A percentile compares a stretch with the other conserved stretches of the same genome.
Evolutionary conservation across 2,888 invertebrate species (phyloP).

Genomic region (Dysmachus trigonus): DNA sequence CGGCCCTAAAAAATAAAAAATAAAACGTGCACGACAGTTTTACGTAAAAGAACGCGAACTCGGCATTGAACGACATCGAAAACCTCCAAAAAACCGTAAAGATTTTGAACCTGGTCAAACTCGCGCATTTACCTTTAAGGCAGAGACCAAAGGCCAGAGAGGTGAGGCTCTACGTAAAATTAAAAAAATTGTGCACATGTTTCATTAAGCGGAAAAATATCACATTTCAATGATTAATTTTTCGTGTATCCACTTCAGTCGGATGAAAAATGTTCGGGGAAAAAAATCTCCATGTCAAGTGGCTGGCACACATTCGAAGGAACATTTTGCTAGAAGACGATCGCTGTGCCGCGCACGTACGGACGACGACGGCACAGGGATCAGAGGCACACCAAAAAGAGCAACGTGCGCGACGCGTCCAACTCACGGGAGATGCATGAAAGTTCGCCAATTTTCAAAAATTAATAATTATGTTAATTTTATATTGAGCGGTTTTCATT

Average conservation of each 20-base stretch:
- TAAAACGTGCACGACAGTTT: neutral
- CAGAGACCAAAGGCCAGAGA: conserved; percentile 19
- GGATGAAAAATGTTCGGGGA: conserved; percentile 31
- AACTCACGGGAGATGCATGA: neutral
- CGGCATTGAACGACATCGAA: conserved; percentile 32
- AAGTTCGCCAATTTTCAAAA: conserved; percentile 18
- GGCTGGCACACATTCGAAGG: conserved; percentile 25
- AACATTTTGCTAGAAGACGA: conserved; percentile 32
- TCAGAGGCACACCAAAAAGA: neutral
- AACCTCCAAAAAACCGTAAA: conserved; percentile 40
- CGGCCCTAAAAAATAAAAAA: neutral
- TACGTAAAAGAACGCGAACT: conserved; percentile 27
- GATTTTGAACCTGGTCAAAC: conserved; percentile 37
- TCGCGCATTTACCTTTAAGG: conserved; percentile 40
- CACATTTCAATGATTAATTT: conserved; percentile 55
- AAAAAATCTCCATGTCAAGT: conserved; percentile 37
- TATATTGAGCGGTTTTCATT: conserved; percentile 27
- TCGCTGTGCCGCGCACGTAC: conserved; percentile 3
- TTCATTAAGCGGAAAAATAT: conserved; percentile 55
- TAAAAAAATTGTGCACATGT: conserved; percentile 52
- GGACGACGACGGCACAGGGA: neutral
- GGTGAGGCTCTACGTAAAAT: conserved; percentile 37
- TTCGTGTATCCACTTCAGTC: conserved; percentile 52
- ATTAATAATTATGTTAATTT: conserved; percentile 40
- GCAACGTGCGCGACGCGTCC: neutral